Percentiles rank a stretch among this genome's conserved stretches.
Conservation (phyloP, 2,888 invertebrate genomes). For the Celastrina argiolus region DNA sequence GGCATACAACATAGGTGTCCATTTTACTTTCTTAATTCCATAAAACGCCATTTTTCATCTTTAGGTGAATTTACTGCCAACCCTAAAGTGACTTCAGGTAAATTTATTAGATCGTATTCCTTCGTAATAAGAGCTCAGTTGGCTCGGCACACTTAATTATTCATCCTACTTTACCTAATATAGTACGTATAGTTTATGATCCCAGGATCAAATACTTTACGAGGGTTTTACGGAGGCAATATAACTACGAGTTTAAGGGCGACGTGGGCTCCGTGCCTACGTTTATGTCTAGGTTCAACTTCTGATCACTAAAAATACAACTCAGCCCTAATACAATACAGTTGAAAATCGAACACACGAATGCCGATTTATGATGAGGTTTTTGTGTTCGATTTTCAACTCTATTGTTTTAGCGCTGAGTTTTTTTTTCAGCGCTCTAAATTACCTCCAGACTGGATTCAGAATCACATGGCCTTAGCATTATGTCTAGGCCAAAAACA, state of each 20-base stretch:
- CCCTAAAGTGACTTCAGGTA: not conserved
- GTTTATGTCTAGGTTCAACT: not conserved
- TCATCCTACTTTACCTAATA: conserved; percentile 10
- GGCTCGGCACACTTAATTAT: conserved; percentile 24
- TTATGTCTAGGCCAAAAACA: not conserved
- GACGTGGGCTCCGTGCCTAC: conserved; percentile 3
- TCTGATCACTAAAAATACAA: no score
- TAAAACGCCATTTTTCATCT: not conserved
- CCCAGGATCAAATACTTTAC: conserved; percentile 9
- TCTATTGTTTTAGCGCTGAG: no score
- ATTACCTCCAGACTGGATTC: no score
- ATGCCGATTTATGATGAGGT: no score
- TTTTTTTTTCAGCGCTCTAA: no score
- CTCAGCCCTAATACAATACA: no score
- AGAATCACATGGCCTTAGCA: no score
- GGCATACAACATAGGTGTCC: not conserved
- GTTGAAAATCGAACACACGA: no score
- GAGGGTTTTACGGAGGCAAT: conserved; percentile 8
- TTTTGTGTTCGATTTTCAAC: no score
- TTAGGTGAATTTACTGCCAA: not conserved
- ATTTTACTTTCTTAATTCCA: not conserved
- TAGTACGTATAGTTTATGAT: conserved; percentile 24
- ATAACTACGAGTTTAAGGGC: conserved; percentile 12
- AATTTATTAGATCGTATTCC: conserved; percentile 26
- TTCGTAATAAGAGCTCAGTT: conserved; percentile 24